Conservation (phyloP, 2,113 vertebrate genomes). For the Tursiops truncatus region DNA sequence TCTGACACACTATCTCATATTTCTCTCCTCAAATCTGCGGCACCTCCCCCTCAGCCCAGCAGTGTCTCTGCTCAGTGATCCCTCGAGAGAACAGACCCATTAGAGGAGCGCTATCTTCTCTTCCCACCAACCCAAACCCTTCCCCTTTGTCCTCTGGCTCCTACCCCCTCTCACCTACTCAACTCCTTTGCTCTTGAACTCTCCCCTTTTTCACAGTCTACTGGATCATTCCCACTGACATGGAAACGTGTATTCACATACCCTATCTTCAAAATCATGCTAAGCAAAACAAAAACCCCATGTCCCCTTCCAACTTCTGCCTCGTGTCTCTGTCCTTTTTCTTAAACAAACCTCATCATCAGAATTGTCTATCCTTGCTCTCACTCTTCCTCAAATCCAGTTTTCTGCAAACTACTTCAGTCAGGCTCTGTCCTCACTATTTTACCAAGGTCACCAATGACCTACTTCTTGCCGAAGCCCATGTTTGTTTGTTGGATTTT, state of each 20-base stretch:
- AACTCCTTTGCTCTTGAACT: neutral
- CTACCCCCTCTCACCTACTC: neutral
- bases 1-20: neutral
- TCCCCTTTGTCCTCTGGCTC: neutral
- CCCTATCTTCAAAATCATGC: neutral
- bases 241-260: neutral
- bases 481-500: neutral
- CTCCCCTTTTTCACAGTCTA: neutral
- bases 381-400: neutral
- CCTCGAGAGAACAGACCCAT: neutral
- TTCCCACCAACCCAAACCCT: neutral
- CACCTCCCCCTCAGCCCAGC: neutral
- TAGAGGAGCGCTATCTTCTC: neutral
- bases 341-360: neutral
- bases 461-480: slow-evolving; percentile 11
- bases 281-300: neutral
- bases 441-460: neutral
- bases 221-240: neutral
- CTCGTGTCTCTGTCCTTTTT: neutral
- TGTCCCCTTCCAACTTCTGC: neutral
- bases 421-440: neutral
- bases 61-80: neutral
- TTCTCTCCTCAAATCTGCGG: neutral
- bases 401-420: neutral
- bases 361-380: neutral